Base-by-base conservation (phyloP, 2,888 invertebrate species). In the Auanema freiburgensis region DNA sequence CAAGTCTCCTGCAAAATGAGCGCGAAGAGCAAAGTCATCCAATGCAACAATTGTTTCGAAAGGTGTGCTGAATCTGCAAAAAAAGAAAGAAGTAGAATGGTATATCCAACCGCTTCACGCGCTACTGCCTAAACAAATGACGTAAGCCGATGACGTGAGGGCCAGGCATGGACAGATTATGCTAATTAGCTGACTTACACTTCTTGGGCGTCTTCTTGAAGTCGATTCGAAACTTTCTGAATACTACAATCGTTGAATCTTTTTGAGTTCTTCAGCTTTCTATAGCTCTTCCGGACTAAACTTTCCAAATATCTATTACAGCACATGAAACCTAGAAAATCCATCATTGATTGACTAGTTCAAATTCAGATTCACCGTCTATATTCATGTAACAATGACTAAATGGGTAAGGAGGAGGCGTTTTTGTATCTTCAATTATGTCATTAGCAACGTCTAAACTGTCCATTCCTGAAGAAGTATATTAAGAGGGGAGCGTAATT, bases 21-120 rank as follows among this genome's bases (percentile, higher is more conserved):
- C 62, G 11, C 67, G 59, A 16, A 67, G 49, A 3, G 70, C 71
- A 25, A 74, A 77, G 55, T 77, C 71, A 2, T 64, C 63, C 1
- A 63, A 21, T 0, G 67, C 63, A 14, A 75, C 72, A 40, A 77
- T 65, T 0, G 69, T 58, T 53, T 77, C 77, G 57, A 77, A 74
- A 51, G 66, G 59, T n/a, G 70, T 65, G 18, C 55, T 62, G 64
- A 77, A 77, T 42, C 76, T 57, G 24, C 57, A 58, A 24, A 42
- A 1, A 2, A 24, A 59, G 18, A 5, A 2, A 24, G 53, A n/a
- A 5, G 33, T 8, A 5, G 33, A 33, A 33, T 11, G 6, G 25
- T 4, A 23, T 52, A 18, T 16, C 8, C n/a, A n/a, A 52, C n/a
- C 25, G 25, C n/a, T 3, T 23, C 8, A 8, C 11, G 4, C 11